These are phyloP conservation scores for Trichopoda pennipes DNA, from an alignment of 2,888 invertebrate genomes.

Conservation along the genomic window DNA sequence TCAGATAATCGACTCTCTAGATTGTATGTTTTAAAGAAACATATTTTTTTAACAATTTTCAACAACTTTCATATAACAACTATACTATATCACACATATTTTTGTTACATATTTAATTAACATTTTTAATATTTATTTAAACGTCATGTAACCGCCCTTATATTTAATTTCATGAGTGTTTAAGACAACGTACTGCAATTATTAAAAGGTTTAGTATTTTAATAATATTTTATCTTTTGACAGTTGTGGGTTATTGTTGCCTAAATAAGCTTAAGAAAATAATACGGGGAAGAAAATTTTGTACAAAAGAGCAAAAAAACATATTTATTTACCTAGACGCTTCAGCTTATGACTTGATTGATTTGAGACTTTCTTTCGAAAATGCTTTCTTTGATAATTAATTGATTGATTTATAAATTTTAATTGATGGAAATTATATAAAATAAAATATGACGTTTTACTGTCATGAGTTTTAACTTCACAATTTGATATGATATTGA, in stretches of 20 bases:
- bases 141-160: background rate
- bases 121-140: too few relatives aligned
- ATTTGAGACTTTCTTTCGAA: conserved; percentile 39
- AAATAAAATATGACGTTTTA: conserved; percentile 14
- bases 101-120: too few relatives aligned
- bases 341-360: conserved; percentile 57
- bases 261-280: conserved; percentile 54
- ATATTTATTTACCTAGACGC: conserved; percentile 61
- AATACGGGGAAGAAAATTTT: conserved; percentile 2
- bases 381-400: conserved; percentile 10
- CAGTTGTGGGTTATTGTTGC: conserved; percentile 22
- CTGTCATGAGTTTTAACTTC: conserved; percentile 33
- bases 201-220: background rate
- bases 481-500: background rate
- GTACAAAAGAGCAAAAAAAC: conserved; percentile 22
- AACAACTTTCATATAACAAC: too few relatives aligned
- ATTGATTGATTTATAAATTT: conserved; percentile 37
- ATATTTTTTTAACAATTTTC: too few relatives aligned
- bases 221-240: conserved; percentile 11
- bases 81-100: too few relatives aligned
- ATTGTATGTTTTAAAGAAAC: too few relatives aligned
- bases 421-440: conserved; percentile 35
- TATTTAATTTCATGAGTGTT: conserved; percentile 24
- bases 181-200: conserved; percentile 1
- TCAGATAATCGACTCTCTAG: too few relatives aligned